These are phyloP conservation scores for Drosophila nasuta DNA, from an alignment of 1,140 invertebrate species.

Conservation along the genomic window DNA sequence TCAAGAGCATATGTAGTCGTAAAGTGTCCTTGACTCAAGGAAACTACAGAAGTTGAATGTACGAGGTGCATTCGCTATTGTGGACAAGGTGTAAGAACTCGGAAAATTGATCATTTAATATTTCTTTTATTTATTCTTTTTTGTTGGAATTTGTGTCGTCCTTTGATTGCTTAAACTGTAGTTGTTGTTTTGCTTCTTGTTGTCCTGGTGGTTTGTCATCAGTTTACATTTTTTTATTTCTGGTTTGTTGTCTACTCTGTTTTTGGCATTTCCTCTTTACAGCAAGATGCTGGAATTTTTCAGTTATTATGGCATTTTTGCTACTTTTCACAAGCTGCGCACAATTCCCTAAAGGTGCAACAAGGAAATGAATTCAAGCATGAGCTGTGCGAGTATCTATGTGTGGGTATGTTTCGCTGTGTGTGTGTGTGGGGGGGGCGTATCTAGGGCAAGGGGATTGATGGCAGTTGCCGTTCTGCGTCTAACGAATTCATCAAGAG, in stretches of 20 bases:
- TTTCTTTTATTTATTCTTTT: not conserved
- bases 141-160: not conserved
- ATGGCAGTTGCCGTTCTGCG: constrained; percentile 30
- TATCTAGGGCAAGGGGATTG: constrained; percentile 29
- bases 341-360: constrained; percentile 50
- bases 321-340: constrained; percentile 34
- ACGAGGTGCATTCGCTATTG: not conserved
- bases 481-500: constrained; percentile 51
- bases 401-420: constrained; percentile 7
- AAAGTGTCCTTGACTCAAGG: not conserved
- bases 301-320: constrained; percentile 35
- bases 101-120: constrained; percentile 3
- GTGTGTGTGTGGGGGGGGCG: constrained; percentile 1
- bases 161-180: not conserved
- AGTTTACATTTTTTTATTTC: constrained; percentile 23
- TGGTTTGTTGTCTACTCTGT: constrained; percentile 5
- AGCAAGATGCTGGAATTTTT: constrained; percentile 32
- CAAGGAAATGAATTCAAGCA: constrained; percentile 40
- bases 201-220: constrained; percentile 17
- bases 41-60: not conserved
- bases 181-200: not conserved
- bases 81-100: not conserved
- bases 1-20: not conserved
- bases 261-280: not conserved
- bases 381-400: constrained; percentile 10